Base-by-base conservation (phyloP, 2,113 vertebrate genomes). In the Apteryx owenii region DNA sequence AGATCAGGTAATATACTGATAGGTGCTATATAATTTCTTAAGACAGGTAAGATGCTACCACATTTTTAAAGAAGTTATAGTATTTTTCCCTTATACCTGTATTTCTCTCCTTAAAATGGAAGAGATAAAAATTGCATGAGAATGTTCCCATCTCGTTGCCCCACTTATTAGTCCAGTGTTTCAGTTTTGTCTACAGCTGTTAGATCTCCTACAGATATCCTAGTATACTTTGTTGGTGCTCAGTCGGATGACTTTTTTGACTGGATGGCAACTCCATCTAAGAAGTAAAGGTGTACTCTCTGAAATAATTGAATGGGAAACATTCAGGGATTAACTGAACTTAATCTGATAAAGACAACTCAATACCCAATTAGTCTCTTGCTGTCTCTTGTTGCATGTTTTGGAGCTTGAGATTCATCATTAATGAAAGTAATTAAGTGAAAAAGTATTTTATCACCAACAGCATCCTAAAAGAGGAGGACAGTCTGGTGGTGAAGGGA, bases 371-470 rank as follows among this genome's bases (percentile, higher is more conserved):
- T 94, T 96, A 94, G 69, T 77, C 61, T 85, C 73, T 56, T 91
- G n/a, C 77, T 54, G 78, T 88, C 77, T 94, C 29, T 87, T 73
- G 44, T 85, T 81, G 71, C 31, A 65, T 85, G 86, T 92, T 93
- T 80, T 79, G 81, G 77, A 91, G 36, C 48, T 88, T 64, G 51
- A 94, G 60, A 40, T 93, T 96, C 81, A 85, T 95, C 36, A 53
- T 93, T 86, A 96, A 77, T 62, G 72, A 85, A 97, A 89, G 84
- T 95, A 97, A 94, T 97, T 93, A 96, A 96, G 80, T 50, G 82
- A 95, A 72, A 85, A 95, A 91, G 71, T 81, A 80, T 95, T 96
- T 92, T 94, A 71, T 93, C 69, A 72, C 50, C 58, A 62, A 4
- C 17, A 50, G n/a, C 44, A 22, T 68, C 77, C 84, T 81, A 38